Percentiles rank a stretch among this genome's conserved stretches.
These are phyloP conservation scores for Dunckerocampus dactyliophorus DNA, from an alignment of 2,113 vertebrate genomes.

Conservation along the genomic window DNA sequence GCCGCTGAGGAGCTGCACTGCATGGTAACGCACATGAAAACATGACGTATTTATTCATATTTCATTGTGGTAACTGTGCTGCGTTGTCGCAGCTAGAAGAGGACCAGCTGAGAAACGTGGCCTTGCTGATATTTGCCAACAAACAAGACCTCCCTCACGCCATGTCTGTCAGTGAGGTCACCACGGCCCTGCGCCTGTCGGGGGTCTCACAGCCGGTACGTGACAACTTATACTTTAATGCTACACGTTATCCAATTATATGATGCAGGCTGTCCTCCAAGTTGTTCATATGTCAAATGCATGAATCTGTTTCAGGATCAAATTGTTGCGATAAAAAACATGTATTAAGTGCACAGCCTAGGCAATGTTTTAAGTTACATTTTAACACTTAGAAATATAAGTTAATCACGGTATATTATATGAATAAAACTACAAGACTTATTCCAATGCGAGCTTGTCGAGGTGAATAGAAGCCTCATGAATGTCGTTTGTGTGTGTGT, in stretches of 20 bases:
- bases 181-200: background rate
- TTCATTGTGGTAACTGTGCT: background rate
- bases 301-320: background rate
- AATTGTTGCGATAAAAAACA: background rate
- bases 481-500: background rate
- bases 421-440: too few relatives aligned
- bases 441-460: too few relatives aligned
- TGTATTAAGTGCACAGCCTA: background rate
- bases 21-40: background rate
- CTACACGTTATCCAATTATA: background rate
- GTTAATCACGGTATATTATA: too few relatives aligned
- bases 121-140: slow-evolving; percentile 7
- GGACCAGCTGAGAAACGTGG: background rate
- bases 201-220: slow-evolving; percentile 2
- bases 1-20: slow-evolving; percentile 5
- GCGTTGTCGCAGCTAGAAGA: background rate
- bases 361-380: too few relatives aligned
- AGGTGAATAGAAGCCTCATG: background rate
- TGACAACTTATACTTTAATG: background rate
- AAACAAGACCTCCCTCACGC: slow-evolving; percentile 8
- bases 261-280: background rate
- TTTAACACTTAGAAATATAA: too few relatives aligned
- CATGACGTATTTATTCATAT: background rate
- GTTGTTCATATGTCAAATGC: background rate
- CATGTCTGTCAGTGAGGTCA: background rate